A percentile compares a stretch with the other conserved stretches of the same genome.
phyloP scores from a whole-genome alignment of 2,797 vertebrate species.

The Picus viridis region DNA sequence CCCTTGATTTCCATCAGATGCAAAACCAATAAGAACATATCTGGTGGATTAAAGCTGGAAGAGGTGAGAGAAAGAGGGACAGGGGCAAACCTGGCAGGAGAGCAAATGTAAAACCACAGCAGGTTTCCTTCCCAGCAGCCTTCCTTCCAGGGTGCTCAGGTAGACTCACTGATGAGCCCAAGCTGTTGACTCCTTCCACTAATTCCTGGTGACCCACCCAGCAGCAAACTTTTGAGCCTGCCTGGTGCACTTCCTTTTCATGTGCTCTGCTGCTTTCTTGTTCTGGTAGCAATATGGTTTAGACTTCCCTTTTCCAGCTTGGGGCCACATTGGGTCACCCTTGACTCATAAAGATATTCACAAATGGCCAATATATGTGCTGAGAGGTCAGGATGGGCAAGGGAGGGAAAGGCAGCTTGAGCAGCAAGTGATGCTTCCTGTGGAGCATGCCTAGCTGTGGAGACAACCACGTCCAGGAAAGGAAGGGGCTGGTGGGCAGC shows the following conservation, averaged over 20 bases:
- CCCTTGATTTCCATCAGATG: not conserved
- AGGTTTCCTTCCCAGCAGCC: constrained; percentile 77
- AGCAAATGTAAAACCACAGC: constrained; percentile 40
- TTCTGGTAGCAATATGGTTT: constrained; percentile 85
- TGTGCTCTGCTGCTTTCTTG: constrained; percentile 84
- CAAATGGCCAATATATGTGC: constrained; percentile 80
- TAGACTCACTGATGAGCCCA: constrained; percentile 57
- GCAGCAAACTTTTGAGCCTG: not conserved
- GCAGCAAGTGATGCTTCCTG: not conserved
- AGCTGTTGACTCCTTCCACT: too few relatives aligned
- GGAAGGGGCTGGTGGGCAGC: not conserved
- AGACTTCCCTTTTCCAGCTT: constrained; percentile 82
- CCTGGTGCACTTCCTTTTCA: constrained; percentile 83
- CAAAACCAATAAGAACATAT: not conserved
- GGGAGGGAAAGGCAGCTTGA: not conserved
- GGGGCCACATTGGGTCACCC: constrained; percentile 78
- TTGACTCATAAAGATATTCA: constrained; percentile 78
- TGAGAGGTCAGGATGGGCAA: constrained; percentile 76
- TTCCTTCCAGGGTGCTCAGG: constrained; percentile 72
- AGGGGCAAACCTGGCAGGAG: not conserved
- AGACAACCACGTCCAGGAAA: not conserved
- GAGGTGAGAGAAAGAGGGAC: not conserved
- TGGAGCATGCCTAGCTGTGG: not conserved
- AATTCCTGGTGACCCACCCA: too few relatives aligned
- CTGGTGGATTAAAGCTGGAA: not conserved